Base-by-base conservation (phyloP, 2,888 invertebrate genomes). In the Tetanocera ferruginea region DNA sequence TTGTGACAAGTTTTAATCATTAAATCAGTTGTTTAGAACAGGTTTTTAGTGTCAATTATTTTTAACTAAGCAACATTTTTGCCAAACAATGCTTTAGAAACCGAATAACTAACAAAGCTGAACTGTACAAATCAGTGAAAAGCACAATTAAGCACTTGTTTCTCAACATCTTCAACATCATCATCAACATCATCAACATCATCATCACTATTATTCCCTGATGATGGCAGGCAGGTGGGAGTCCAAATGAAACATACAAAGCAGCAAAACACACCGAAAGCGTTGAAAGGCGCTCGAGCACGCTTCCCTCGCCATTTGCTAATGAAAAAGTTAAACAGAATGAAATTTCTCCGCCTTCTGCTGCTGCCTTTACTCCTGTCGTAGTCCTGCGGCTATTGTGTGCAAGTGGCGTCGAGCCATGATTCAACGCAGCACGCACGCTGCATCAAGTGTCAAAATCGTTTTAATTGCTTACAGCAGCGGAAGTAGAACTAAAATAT, bases 311-410 rank as follows among this genome's bases (percentile, higher is more conserved):
- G 73, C 73, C 73, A 73, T 73, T 73, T 73, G 62, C 73, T 73
- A 62, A 73, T 73, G 73, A 73, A 73, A 73, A 73, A 73, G 60
- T 62, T 73, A 49, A 73, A 73, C 62, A 73, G 73, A 73, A 51
- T 62, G 62, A 62, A 71, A 73, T 62, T 62, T 49, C 64, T 49
- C 73, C 28, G 25, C 62, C 43, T 19, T 31, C 52, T 52, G n/a
- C 8, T 28, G 70, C 28, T 28, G 34, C 31, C 6, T 34, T 14
- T 19, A 34, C 57, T 19, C 9, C 34, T 34, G 31, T 34, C 34
- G 37, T 25, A 5, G 28, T 71, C 34, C 55, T 55, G 71, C 55
- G 71, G 71, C 71, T 19, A 71, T 31, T 55, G 31, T 71, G 31
- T n/a, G 71, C 71, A 34, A 23, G 34, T 34, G 34, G 71, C 71